Conservation (phyloP, 53 echinoderm and acorn worm species). For the Astropecten irregularis region DNA sequence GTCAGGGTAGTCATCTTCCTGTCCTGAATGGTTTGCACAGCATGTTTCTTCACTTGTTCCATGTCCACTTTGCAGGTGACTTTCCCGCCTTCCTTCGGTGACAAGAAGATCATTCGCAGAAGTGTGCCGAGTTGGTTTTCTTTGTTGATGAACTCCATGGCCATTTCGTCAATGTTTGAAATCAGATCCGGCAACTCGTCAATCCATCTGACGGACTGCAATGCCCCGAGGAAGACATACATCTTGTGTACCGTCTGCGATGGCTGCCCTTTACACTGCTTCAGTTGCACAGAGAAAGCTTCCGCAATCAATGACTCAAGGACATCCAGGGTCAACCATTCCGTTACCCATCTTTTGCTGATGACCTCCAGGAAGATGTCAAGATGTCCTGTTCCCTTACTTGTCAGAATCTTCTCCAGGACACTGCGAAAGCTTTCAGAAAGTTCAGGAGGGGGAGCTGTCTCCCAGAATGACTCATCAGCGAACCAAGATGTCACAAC, state of each 20-base stretch:
- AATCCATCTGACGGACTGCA: not conserved
- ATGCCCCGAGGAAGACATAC: slow-evolving; percentile 13
- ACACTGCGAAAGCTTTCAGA: not conserved
- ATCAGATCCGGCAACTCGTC: not conserved
- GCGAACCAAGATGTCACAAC: slow-evolving; percentile 4
- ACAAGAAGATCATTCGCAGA: not conserved
- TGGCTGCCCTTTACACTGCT: not conserved
- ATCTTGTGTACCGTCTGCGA: not conserved
- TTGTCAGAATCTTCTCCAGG: slow-evolving; percentile 12
- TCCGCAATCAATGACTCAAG: not conserved
- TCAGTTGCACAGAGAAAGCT: not conserved
- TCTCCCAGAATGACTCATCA: not conserved
- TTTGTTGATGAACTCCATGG: not conserved
- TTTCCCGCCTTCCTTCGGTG: not conserved
- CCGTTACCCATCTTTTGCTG: not conserved
- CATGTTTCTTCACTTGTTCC: not conserved
- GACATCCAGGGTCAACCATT: slow-evolving; percentile 7
- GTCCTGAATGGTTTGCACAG: not conserved
- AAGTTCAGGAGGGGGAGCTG: not conserved
- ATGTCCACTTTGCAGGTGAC: not conserved
- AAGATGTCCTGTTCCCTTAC: not conserved
- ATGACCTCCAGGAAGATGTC: slow-evolving; percentile 2
- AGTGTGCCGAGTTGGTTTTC: not conserved
- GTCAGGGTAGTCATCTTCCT: not conserved
- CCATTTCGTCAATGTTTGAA: not conserved